Evolutionary conservation across 2,113 vertebrate genomes (phyloP).

Genomic region (Myxocyprinus asiaticus): DNA sequence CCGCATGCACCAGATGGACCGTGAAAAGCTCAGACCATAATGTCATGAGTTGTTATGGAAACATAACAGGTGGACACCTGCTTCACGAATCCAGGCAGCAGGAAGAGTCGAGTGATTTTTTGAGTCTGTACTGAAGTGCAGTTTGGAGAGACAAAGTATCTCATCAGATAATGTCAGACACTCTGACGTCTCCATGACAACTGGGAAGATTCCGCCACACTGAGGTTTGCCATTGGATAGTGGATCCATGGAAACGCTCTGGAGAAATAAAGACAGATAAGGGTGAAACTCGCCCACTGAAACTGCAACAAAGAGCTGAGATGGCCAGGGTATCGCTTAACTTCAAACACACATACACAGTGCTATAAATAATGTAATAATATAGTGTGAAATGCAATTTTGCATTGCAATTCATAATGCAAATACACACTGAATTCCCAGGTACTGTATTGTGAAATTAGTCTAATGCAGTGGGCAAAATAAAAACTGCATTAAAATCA

Average conservation of each 20-base stretch:
- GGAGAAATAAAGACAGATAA: background rate
- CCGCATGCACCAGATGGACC: slow-evolving; percentile 10
- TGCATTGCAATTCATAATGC: no score
- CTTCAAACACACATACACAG: no score
- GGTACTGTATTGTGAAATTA: no score
- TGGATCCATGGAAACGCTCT: background rate
- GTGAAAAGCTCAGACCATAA: background rate
- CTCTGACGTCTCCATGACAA: slow-evolving; percentile 39
- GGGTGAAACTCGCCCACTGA: no score
- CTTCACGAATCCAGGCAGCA: slow-evolving; percentile 6
- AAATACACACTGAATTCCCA: no score
- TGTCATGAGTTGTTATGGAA: slow-evolving; percentile 37
- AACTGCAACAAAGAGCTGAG: background rate
- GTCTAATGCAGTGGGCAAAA: no score
- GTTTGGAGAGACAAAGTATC: slow-evolving; percentile 15
- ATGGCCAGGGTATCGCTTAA: no score
- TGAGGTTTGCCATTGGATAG: background rate
- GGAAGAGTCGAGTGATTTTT: background rate
- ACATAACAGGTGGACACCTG: slow-evolving; percentile 34
- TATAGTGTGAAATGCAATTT: no score
- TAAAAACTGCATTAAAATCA: no score
- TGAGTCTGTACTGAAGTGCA: slow-evolving; percentile 7
- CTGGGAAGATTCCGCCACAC: background rate
- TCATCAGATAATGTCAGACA: slow-evolving; percentile 9
- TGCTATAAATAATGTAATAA: no score